Percentiles rank a stretch among this genome's conserved stretches.
These are phyloP conservation scores for roundworm (Caenorhabditis elegans) DNA, from an alignment of 1,140 invertebrate genomes.

Conservation along the genomic window DNA sequence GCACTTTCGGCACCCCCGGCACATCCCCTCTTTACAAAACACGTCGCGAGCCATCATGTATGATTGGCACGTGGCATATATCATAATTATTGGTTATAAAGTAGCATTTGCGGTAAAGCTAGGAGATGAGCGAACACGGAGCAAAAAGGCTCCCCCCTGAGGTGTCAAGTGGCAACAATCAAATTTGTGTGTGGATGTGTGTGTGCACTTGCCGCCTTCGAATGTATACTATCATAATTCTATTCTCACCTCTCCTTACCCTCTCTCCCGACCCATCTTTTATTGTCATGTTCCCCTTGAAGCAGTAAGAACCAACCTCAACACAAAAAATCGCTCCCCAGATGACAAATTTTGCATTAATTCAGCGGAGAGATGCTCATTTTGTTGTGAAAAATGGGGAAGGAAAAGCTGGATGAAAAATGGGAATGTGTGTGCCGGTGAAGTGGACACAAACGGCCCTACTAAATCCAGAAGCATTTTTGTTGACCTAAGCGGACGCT, in stretches of 20 bases:
- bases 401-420: neutral
- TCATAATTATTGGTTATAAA: neutral
- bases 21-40: neutral
- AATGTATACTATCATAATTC: conserved; percentile 27
- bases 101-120: conserved; percentile 15
- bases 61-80: conserved; percentile 24
- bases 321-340: neutral
- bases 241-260: neutral
- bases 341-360: conserved; percentile 23
- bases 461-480: neutral
- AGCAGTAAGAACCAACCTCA: neutral
- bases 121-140: too few relatives aligned
- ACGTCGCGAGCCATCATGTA: neutral
- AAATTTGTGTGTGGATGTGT: conserved; percentile 22
- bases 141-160: neutral
- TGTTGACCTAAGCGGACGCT: neutral
- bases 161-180: conserved; percentile 29
- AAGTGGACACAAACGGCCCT: too few relatives aligned
- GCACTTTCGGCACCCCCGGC: conserved; percentile 4
- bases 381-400: conserved; percentile 18
- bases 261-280: neutral
- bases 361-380: neutral
- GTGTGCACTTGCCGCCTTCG: neutral
- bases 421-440: neutral
- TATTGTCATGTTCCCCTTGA: neutral